These are phyloP conservation scores for Mormyrops boulengeri DNA, from an alignment of 2,797 vertebrate species.

Conservation along the genomic window DNA sequence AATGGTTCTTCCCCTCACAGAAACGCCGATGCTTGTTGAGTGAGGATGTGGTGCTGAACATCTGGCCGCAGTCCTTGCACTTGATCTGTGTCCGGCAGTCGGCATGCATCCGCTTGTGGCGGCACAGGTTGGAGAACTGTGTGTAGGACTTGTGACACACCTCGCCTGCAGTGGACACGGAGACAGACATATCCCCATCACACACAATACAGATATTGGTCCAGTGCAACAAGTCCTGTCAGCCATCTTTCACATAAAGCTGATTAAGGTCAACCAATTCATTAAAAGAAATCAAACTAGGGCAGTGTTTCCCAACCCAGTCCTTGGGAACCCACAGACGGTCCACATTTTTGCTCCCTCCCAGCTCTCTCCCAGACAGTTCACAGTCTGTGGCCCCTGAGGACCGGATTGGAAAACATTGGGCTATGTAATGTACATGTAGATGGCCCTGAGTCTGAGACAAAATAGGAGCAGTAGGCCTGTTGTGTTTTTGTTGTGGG, in stretches of 20 bases:
- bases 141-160: constrained; percentile 99
- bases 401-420: neutral
- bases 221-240: neutral
- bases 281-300: neutral
- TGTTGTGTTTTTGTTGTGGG: neutral
- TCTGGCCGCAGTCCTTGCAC: constrained; percentile 99
- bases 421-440: neutral
- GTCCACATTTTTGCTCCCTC: neutral
- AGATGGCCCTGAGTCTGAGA: neutral
- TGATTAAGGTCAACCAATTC: neutral
- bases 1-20: constrained; percentile 99
- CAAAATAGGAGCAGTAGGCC: neutral
- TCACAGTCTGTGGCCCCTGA: neutral
- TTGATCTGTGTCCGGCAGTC: constrained; percentile 99
- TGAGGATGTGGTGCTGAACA: constrained; percentile 99
- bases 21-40: constrained; percentile 99
- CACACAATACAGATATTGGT: constrained; percentile 1
- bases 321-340: neutral
- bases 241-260: neutral
- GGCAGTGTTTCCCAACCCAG: neutral
- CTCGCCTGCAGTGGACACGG: constrained; percentile 75
- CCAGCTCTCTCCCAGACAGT: neutral
- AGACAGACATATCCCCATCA: constrained; percentile 37
- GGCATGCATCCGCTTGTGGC: constrained; percentile 99
- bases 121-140: constrained; percentile 99